Conservation (phyloP, 2,888 invertebrate genomes). For the Congeria kusceri region DNA sequence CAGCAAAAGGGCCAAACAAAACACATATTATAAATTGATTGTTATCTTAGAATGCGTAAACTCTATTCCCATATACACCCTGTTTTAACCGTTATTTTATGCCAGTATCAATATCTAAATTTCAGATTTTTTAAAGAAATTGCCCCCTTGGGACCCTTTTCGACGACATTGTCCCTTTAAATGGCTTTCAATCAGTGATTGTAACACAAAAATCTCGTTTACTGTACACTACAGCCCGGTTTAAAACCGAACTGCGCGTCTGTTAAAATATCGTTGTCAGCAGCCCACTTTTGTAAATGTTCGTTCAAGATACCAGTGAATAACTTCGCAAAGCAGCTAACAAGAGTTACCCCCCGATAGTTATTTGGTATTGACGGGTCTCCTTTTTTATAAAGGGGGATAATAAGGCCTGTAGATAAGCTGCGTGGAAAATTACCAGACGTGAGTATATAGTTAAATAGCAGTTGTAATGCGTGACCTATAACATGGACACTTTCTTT, state of each 20-base stretch:
- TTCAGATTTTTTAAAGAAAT: no score
- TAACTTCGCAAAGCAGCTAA: slow-evolving; percentile 48
- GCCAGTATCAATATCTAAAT: no score
- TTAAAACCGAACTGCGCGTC: slow-evolving; percentile 56
- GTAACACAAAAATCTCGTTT: slow-evolving; percentile 52
- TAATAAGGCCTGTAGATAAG: slow-evolving; percentile 45
- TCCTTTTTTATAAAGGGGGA: slow-evolving; percentile 55
- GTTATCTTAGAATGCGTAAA: no score
- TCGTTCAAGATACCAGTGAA: slow-evolving; percentile 50
- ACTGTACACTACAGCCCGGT: slow-evolving; percentile 25
- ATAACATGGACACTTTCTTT: slow-evolving; percentile 30
- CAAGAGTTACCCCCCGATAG: slow-evolving; percentile 43
- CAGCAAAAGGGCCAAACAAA: no score
- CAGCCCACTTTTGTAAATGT: slow-evolving; percentile 36
- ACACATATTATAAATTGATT: no score
- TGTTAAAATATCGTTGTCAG: slow-evolving; percentile 29
- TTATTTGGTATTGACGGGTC: slow-evolving; percentile 33
- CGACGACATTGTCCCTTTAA: no score
- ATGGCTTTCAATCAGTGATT: slow-evolving; percentile 35
- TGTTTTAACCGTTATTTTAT: no score
- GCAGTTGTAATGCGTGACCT: not conserved
- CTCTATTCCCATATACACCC: no score
- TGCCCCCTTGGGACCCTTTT: no score
- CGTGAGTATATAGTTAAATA: slow-evolving; percentile 42
- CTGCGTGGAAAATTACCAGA: slow-evolving; percentile 24